Conservation (phyloP, 2,113 vertebrate genomes). For the Suncus etruscus region DNA sequence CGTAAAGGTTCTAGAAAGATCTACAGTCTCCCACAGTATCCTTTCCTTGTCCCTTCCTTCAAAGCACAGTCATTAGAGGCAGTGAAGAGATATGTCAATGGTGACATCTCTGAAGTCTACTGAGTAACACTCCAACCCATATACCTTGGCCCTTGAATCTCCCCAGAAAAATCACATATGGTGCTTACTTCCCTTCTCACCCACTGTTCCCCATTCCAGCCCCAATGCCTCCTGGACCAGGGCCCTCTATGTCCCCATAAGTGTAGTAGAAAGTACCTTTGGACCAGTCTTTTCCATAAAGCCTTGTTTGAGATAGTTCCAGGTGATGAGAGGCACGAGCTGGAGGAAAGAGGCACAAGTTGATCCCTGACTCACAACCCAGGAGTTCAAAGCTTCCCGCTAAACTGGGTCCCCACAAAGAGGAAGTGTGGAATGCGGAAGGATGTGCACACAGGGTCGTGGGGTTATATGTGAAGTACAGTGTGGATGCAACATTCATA, state of each 20-base stretch:
- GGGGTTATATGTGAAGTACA: conserved; percentile 61
- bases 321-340: conserved; percentile 92
- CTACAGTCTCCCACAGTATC: neutral
- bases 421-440: conserved; percentile 69
- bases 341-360: conserved; percentile 80
- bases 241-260: neutral
- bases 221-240: too few relatives aligned
- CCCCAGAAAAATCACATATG: neutral
- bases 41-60: neutral
- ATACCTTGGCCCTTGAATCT: neutral
- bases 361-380: neutral
- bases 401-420: conserved; percentile 1
- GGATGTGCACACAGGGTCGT: conserved; percentile 18
- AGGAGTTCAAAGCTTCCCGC: neutral
- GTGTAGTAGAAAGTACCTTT: conserved; percentile 86
- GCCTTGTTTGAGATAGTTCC: conserved; percentile 92
- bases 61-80: neutral
- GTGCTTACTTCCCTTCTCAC: neutral
- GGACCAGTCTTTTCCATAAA: conserved; percentile 99
- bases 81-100: neutral
- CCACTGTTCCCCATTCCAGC: neutral
- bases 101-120: neutral
- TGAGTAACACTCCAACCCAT: neutral
- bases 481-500: neutral
- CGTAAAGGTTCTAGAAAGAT: neutral